Evolutionary conservation across 2,888 invertebrate species (phyloP).

Genomic region (Achlya flavicornis): DNA sequence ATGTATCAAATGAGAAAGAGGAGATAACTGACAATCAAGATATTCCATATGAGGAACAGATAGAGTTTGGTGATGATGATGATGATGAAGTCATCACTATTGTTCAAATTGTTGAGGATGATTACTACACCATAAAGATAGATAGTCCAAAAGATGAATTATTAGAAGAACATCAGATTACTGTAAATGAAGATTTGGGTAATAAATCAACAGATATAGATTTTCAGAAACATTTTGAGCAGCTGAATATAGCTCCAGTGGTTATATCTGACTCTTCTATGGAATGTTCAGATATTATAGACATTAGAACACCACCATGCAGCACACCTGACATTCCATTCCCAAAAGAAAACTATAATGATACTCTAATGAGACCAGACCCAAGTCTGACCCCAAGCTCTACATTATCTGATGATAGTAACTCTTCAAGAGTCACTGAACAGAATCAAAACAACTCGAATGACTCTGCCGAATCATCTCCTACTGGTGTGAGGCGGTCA

Average conservation of each 20-base stretch:
- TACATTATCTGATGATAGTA: slow-evolving; percentile 76
- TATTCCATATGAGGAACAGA: slow-evolving; percentile 57
- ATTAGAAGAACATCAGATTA: slow-evolving; percentile 24
- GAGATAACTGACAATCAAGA: slow-evolving; percentile 39
- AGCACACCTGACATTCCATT: slow-evolving; percentile 58
- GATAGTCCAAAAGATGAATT: slow-evolving; percentile 58
- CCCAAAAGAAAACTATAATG: slow-evolving; percentile 51
- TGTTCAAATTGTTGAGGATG: slow-evolving; percentile 80
- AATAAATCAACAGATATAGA: slow-evolving; percentile 52
- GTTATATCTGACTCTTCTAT: slow-evolving; percentile 50
- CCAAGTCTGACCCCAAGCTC: slow-evolving; percentile 77
- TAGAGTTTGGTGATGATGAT: slow-evolving; percentile 73
- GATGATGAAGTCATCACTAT: slow-evolving; percentile 81
- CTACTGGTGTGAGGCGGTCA: slow-evolving; percentile 87
- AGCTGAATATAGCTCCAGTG: slow-evolving; percentile 57
- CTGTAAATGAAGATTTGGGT: slow-evolving; percentile 30
- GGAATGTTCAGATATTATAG: slow-evolving; percentile 55
- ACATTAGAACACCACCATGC: slow-evolving; percentile 52
- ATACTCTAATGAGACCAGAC: slow-evolving; percentile 63
- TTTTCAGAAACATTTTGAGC: slow-evolving; percentile 72
- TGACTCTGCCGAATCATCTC: slow-evolving; percentile 78
- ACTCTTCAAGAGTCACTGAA: slow-evolving; percentile 70
- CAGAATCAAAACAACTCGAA: slow-evolving; percentile 65
- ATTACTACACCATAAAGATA: slow-evolving; percentile 73
- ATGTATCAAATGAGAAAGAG: slow-evolving; percentile 27